Percentiles rank a stretch among this genome's conserved stretches.
Evolutionary conservation across 2,888 invertebrate species (phyloP).

Genomic region (Norana najaformis): DNA sequence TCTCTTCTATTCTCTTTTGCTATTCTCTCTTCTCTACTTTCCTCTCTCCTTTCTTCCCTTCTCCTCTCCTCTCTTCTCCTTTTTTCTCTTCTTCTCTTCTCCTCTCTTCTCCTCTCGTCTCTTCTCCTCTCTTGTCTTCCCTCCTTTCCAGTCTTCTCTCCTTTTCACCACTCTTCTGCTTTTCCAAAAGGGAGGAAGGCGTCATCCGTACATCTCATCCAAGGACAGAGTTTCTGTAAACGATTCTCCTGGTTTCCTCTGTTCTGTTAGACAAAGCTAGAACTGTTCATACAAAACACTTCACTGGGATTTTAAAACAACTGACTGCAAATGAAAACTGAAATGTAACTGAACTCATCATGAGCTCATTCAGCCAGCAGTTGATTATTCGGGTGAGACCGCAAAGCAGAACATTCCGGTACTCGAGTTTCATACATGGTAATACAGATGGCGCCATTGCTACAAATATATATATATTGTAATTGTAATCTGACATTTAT

Average conservation of each 20-base stretch:
- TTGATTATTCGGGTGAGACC: neutral
- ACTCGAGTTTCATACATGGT: too few relatives aligned
- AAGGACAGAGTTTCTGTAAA: too few relatives aligned
- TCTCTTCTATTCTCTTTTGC: neutral
- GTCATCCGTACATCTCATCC: too few relatives aligned
- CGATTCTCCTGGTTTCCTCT: too few relatives aligned
- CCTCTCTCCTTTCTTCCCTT: too few relatives aligned
- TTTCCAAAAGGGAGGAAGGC: too few relatives aligned
- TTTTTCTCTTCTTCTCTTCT: neutral
- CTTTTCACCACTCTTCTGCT: too few relatives aligned
- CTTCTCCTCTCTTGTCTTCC: neutral
- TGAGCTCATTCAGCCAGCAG: neutral
- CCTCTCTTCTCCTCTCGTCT: neutral
- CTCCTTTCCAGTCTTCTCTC: neutral
- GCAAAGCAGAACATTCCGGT: too few relatives aligned
- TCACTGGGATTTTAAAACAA: neutral
- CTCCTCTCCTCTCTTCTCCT: neutral
- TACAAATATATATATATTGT: neutral
- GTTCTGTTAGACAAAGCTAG: too few relatives aligned
- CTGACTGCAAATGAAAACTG: too few relatives aligned
- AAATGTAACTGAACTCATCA: neutral
- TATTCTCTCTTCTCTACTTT: neutral
- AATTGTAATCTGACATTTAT: too few relatives aligned
- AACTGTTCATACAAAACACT: too few relatives aligned
- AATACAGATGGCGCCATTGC: neutral